Percentiles rank a stretch among this genome's conserved stretches.
Evolutionary conservation across 2,888 invertebrate species (phyloP).

Genomic region (Epiblema foenella): DNA sequence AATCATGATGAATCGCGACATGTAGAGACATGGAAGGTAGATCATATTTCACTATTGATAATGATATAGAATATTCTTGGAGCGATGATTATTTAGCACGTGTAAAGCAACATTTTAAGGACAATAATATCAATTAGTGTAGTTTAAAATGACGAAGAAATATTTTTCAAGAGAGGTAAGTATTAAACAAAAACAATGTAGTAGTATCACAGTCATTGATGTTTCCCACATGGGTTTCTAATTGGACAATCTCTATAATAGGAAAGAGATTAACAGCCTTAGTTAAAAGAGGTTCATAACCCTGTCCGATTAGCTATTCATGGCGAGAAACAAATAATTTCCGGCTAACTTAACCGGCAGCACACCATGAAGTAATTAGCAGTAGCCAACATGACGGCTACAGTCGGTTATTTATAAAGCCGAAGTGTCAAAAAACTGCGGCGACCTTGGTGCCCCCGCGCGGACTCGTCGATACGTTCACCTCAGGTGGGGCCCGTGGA

Average conservation of each 20-base stretch:
- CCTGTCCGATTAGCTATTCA: conserved; percentile 71
- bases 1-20: conserved; percentile 69
- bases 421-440: conserved; percentile 82
- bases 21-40: conserved; percentile 62
- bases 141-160: background rate
- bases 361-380: conserved; percentile 71
- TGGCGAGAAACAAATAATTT: conserved; percentile 77
- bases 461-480: conserved; percentile 78
- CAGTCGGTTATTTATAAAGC: conserved; percentile 74
- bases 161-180: background rate
- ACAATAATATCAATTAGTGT: background rate
- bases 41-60: conserved; percentile 69
- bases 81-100: conserved; percentile 12
- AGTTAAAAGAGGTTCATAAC: conserved; percentile 66
- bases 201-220: background rate
- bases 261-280: conserved; percentile 37
- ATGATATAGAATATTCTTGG: conserved; percentile 54
- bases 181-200: conserved; percentile 9
- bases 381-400: conserved; percentile 58
- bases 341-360: conserved; percentile 66
- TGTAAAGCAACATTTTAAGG: background rate
- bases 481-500: conserved; percentile 81
- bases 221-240: conserved; percentile 1
- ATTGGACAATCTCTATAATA: conserved; percentile 1
- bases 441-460: conserved; percentile 83